Base-by-base conservation (phyloP, 2,113 vertebrate species). In the Rafetus swinhoei region DNA sequence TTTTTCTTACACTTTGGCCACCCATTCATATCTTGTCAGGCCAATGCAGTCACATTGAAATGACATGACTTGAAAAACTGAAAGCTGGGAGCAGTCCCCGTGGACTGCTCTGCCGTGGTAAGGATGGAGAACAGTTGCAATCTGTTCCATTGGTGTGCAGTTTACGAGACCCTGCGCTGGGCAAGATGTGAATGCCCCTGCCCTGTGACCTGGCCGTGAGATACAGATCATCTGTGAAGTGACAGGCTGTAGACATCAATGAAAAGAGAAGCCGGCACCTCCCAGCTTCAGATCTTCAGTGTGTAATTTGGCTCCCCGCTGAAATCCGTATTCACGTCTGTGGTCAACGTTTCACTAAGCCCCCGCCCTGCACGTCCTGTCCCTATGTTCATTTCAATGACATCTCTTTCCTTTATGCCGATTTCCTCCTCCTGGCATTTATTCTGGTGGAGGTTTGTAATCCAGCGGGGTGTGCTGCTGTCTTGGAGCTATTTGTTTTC, bases 401-500 rank as follows among this genome's bases (percentile, higher is more conserved):
- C 39, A 50, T 50, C 24, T 6, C 24, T 45, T 77, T 50, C 45
- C 74, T 50, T 50, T 27, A 45, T 50, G 24, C 39, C 74, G 14
- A 27, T 45, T 77, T 82, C 35, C 55, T 27, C 22, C 55, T 81
- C 80, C 87, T 0, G 0, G 39, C 0, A 7, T 87, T 88, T 55
- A 2, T 92, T 92, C 85, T 35, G 72, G 72, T 9, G 21, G 56
- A 0, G 1, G 76, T 8, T 0, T 3, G 21, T 4, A 82, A 11
- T 18, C 81, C 90, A 35, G 87, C 85, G 88, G 95, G 69, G 0
- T 24, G 56, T 69, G 92, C 94, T 74, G 77, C 94, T 62, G 65
- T 39, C 8, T 0, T 69, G 4, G 7, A 3, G 18, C 74, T 90
- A 86, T 80, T 96, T 95, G 88, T 93, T 96, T 95, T 84, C 90